Evolutionary conservation across 2,888 invertebrate genomes (phyloP).

Genomic region (Mythimna albipuncta): DNA sequence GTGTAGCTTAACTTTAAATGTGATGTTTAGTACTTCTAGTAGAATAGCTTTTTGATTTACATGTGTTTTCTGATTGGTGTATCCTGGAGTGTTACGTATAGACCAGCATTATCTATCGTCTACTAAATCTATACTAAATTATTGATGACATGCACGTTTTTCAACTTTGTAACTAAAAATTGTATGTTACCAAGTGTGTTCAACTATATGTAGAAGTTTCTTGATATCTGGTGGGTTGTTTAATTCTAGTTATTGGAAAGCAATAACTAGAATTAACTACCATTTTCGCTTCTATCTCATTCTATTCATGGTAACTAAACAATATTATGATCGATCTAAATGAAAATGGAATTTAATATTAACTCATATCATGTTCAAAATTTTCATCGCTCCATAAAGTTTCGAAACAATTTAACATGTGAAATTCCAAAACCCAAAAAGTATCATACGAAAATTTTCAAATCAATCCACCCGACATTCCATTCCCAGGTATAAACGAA

Average conservation of each 20-base stretch:
- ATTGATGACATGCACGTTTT: too few species aligned
- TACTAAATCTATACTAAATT: too few species aligned
- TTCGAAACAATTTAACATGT: slow-evolving; percentile 18
- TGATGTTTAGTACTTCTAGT: neutral
- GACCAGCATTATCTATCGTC: too few species aligned
- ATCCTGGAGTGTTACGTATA: too few species aligned
- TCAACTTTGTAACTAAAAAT: too few species aligned
- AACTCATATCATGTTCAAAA: neutral
- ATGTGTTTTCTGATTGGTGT: too few species aligned
- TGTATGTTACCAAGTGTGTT: too few species aligned
- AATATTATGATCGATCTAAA: neutral
- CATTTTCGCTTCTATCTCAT: too few species aligned
- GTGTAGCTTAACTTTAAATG: slow-evolving; percentile 3
- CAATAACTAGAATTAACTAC: too few species aligned
- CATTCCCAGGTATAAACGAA: slow-evolving; percentile 59
- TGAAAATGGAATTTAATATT: slow-evolving; percentile 4
- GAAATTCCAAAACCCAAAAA: slow-evolving; percentile 15
- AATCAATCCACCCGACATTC: slow-evolving; percentile 54
- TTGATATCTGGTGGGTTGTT: too few species aligned
- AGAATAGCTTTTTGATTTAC: neutral
- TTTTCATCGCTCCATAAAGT: neutral
- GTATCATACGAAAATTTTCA: slow-evolving; percentile 32
- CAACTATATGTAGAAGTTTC: too few species aligned
- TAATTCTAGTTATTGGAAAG: too few species aligned
- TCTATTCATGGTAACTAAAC: neutral